These are phyloP conservation scores for Hofmannophila pseudospretella DNA, from an alignment of 2,888 invertebrate species.

Conservation along the genomic window DNA sequence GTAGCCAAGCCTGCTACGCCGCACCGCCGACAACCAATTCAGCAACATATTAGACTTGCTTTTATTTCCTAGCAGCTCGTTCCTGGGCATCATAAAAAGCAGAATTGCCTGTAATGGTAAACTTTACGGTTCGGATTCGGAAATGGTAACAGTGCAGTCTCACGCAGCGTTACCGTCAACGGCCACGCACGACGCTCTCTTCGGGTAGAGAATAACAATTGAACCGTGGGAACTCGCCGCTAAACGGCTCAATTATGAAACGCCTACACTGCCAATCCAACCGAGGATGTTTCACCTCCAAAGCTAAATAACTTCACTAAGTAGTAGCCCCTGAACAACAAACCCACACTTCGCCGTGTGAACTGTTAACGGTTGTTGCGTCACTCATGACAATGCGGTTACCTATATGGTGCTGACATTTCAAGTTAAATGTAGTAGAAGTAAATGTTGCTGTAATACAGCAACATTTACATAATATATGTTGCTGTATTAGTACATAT, in stretches of 20 bases:
- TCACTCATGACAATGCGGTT: constrained; percentile 30
- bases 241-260: constrained; percentile 59
- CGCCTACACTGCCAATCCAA: constrained; percentile 36
- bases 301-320: constrained; percentile 34
- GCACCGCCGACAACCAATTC: neutral
- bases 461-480: too few species aligned
- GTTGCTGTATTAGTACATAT: too few species aligned
- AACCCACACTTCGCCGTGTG: constrained; percentile 45
- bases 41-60: neutral
- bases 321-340: constrained; percentile 32
- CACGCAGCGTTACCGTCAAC: constrained; percentile 36
- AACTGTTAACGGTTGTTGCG: constrained; percentile 55
- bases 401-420: constrained; percentile 35
- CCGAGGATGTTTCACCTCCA: constrained; percentile 41
- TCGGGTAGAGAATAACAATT: constrained; percentile 64
- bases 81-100: neutral
- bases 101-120: neutral
- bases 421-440: too few species aligned
- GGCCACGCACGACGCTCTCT: constrained; percentile 55
- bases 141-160: constrained; percentile 42
- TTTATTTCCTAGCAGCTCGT: neutral
- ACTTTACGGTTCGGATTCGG: constrained; percentile 28
- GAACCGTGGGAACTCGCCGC: constrained; percentile 61
- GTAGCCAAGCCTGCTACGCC: neutral
- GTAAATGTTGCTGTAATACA: too few species aligned